Percentiles rank a stretch among this genome's conserved stretches.
These are phyloP conservation scores for Hetaerina americana DNA, from an alignment of 1,140 invertebrate genomes.

Conservation along the genomic window DNA sequence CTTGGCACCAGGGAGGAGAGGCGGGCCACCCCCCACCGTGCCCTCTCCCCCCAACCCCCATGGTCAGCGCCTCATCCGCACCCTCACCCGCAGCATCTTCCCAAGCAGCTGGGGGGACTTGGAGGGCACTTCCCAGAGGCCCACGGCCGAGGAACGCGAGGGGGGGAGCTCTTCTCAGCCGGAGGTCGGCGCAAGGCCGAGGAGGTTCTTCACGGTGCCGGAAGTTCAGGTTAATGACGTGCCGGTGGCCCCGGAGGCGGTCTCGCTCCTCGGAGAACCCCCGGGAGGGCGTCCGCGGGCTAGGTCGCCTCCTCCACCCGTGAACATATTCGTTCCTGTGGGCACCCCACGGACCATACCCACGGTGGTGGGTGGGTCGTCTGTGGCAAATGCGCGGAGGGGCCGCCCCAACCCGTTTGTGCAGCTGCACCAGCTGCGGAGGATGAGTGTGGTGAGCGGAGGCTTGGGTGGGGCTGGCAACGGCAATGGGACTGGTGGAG, in stretches of 20 bases:
- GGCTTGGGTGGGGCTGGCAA: neutral
- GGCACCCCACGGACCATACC: neutral
- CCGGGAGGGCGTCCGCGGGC: conserved; percentile 12
- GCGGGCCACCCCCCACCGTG: too few relatives aligned
- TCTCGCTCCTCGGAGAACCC: neutral
- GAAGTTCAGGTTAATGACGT: conserved; percentile 44
- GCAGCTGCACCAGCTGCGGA: conserved; percentile 4
- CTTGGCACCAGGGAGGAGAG: too few relatives aligned
- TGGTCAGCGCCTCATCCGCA: too few relatives aligned
- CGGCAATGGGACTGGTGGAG: conserved; percentile 5
- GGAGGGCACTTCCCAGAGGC: conserved; percentile 7
- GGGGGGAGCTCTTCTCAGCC: neutral
- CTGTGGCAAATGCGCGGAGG: neutral
- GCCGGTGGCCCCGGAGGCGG: conserved; percentile 28
- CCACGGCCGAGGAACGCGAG: neutral
- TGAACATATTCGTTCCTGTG: neutral
- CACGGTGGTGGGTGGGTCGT: neutral
- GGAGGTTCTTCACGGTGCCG: conserved; percentile 31
- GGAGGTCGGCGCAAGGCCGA: neutral
- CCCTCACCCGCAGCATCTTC: too few relatives aligned
- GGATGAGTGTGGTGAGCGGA: too few relatives aligned
- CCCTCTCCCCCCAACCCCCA: too few relatives aligned
- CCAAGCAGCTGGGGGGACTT: too few relatives aligned
- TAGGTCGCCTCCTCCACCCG: conserved; percentile 9
- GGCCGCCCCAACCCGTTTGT: neutral